Evolutionary conservation across 2,888 invertebrate species (phyloP).

Genomic region (Bombylius discolor): DNA sequence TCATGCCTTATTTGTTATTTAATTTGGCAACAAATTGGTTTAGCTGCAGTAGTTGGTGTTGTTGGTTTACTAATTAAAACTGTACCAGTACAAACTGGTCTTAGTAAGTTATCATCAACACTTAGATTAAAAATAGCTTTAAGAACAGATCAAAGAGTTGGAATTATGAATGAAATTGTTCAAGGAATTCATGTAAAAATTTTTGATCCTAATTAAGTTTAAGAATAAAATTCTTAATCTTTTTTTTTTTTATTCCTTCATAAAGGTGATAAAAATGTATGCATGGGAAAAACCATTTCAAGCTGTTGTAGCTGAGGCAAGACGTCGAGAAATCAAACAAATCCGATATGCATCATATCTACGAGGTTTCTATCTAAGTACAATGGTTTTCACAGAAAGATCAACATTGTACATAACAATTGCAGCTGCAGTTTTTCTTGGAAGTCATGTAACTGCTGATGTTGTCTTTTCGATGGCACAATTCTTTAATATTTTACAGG

Average conservation of each 20-base stretch:
- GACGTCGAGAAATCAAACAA: slow-evolving; percentile 53
- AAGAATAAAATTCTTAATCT: neutral
- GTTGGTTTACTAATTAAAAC: slow-evolving; percentile 61
- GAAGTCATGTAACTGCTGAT: slow-evolving; percentile 47
- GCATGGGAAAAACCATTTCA: slow-evolving; percentile 90
- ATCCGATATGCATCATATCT: slow-evolving; percentile 51
- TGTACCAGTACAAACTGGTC: slow-evolving; percentile 61
- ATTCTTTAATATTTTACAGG: slow-evolving; percentile 60
- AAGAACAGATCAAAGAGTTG: slow-evolving; percentile 78
- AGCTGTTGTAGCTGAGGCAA: slow-evolving; percentile 59
- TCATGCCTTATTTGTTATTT: slow-evolving; percentile 53
- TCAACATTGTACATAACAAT: slow-evolving; percentile 72
- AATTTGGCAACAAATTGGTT: slow-evolving; percentile 61
- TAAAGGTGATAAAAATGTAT: slow-evolving; percentile 88
- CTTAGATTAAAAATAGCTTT: slow-evolving; percentile 63
- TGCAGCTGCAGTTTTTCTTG: slow-evolving; percentile 58
- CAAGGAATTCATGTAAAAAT: slow-evolving; percentile 67
- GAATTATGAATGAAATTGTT: slow-evolving; percentile 90
- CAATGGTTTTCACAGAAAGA: slow-evolving; percentile 73
- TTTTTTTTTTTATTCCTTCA: slow-evolving; percentile 21
- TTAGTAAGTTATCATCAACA: slow-evolving; percentile 32
- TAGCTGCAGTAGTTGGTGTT: slow-evolving; percentile 64
- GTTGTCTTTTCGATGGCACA: slow-evolving; percentile 66
- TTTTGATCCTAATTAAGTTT: slow-evolving; percentile 19
- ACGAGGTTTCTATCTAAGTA: slow-evolving; percentile 51